These are phyloP conservation scores for Tetranychus urticae DNA, from an alignment of 1,140 invertebrate genomes.

Conservation along the genomic window DNA sequence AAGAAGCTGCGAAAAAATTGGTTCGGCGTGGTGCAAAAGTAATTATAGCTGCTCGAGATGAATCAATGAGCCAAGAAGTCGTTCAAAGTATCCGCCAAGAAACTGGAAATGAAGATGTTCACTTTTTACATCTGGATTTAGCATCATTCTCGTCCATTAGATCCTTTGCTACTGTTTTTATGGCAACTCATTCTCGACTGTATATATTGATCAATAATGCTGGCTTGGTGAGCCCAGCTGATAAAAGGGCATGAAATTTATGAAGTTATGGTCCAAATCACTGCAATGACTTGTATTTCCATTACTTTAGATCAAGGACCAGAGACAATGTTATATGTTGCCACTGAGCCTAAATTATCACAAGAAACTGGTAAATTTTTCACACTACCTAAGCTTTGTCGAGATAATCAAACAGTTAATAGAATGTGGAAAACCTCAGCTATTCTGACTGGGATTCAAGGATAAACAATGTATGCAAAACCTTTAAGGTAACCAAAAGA, in stretches of 20 bases:
- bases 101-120: conserved; percentile 2
- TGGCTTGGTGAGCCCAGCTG: background rate
- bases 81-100: conserved; percentile 22
- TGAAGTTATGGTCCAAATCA: no score
- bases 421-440: background rate
- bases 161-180: background rate
- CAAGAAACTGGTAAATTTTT: conserved; percentile 21
- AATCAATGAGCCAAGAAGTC: conserved; percentile 37
- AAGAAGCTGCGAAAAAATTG: background rate
- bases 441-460: no score
- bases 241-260: background rate
- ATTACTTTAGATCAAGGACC: no score
- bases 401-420: background rate
- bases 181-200: background rate
- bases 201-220: conserved; percentile 7
- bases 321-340: no score
- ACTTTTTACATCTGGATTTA: conserved; percentile 3
- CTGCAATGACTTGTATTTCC: no score
- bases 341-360: no score
- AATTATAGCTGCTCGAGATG: conserved; percentile 5
- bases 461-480: no score
- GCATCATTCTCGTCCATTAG: background rate
- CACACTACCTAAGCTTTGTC: conserved; percentile 23
- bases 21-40: background rate
- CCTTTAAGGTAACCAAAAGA: no score